phyloP scores from a whole-genome alignment of 2,888 invertebrate species.

The Stenotaenia linearis region DNA sequence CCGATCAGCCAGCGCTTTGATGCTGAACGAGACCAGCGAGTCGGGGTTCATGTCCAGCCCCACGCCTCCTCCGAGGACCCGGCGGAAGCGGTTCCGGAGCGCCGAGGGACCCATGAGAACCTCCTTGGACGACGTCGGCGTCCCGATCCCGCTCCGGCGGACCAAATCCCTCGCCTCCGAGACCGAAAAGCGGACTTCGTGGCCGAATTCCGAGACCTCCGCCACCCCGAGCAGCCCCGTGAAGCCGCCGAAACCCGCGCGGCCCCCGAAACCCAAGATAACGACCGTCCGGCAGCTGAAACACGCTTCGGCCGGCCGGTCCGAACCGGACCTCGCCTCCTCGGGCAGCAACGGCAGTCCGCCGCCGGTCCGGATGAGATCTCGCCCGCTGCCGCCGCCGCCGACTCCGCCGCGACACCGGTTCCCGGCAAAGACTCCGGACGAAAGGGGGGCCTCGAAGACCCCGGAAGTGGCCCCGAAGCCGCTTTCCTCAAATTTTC shows the following conservation, averaged over 20 bases:
- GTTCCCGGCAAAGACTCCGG: neutral
- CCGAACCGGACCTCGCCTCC: neutral
- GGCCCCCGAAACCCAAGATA: conserved; percentile 24
- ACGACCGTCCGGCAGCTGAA: neutral
- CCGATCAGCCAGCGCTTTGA: neutral
- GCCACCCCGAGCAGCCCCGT: neutral
- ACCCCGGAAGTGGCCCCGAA: neutral
- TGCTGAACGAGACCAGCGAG: conserved; percentile 18
- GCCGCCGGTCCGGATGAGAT: neutral
- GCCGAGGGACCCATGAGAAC: neutral
- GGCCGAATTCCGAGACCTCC: neutral
- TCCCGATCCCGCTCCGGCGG: neutral
- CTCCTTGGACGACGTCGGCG: neutral
- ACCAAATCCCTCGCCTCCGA: conserved; percentile 18
- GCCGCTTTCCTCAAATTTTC: neutral
- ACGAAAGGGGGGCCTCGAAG: neutral
- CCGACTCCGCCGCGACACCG: conserved; percentile 29
- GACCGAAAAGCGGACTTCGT: neutral
- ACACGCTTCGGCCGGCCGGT: too few relatives aligned
- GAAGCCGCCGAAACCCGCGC: conserved; percentile 26
- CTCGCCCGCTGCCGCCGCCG: conserved; percentile 21
- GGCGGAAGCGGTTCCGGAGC: neutral
- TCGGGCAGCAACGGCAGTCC: neutral
- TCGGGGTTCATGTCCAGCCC: conserved; percentile 29
- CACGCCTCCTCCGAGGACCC: conserved; percentile 17